A percentile compares a stretch with the other conserved stretches of the same genome.
These are phyloP conservation scores for Pollenia labialis DNA, from an alignment of 2,888 invertebrate species.

Conservation along the genomic window DNA sequence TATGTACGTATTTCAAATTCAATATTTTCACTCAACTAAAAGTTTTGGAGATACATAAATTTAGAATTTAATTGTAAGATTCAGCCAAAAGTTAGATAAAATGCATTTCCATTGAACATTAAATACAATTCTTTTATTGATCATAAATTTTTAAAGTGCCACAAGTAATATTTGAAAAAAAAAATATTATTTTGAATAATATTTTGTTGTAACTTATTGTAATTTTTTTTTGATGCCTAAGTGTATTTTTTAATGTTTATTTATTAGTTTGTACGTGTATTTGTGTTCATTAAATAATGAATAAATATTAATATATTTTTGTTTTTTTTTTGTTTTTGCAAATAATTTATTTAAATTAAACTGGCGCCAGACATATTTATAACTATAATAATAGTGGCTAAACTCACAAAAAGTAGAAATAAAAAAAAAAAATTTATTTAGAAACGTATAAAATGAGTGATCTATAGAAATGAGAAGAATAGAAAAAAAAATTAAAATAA, in stretches of 20 bases:
- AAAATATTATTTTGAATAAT: constrained; percentile 6
- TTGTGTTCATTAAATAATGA: constrained; percentile 49
- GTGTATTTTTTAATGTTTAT: constrained; percentile 27
- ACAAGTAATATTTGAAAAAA: not conserved
- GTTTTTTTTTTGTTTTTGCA: constrained; percentile 38
- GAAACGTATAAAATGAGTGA: constrained; percentile 13
- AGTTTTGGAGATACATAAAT: no score
- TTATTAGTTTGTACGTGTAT: constrained; percentile 5
- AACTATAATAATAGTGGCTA: constrained; percentile 56
- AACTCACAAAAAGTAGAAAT: constrained; percentile 48
- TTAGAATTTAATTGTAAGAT: no score
- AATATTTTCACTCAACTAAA: no score
- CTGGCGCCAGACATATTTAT: constrained; percentile 66
- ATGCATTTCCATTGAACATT: no score
- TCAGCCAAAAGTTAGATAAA: no score
- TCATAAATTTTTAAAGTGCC: not conserved
- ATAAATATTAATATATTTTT: constrained; percentile 23
- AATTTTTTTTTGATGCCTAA: constrained; percentile 51
- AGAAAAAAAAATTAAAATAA: constrained; percentile 1
- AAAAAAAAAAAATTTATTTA: constrained; percentile 42
- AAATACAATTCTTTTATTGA: not conserved
- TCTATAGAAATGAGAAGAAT: constrained; percentile 10
- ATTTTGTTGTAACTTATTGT: constrained; percentile 48
- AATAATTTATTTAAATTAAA: constrained; percentile 64
- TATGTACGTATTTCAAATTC: no score